Evolutionary conservation across 1,140 invertebrate genomes (phyloP).

Genomic region (Aphelenchoides besseyi): DNA sequence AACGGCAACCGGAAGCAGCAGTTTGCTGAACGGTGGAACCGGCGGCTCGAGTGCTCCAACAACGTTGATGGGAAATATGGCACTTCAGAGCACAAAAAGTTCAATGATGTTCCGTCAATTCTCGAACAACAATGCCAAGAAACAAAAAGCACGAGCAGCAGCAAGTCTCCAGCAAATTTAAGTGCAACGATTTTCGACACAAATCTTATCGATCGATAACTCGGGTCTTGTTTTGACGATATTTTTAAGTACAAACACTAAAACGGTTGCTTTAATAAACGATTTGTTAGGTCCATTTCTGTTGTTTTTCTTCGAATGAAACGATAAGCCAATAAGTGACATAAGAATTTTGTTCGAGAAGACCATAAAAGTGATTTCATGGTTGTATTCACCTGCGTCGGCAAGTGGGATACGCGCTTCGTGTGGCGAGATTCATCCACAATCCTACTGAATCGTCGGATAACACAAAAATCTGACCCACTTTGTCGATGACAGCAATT

Average conservation of each 20-base stretch:
- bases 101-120: constrained; percentile 22
- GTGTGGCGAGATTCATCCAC: too few species aligned
- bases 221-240: neutral
- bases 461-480: too few species aligned
- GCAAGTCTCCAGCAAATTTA: constrained; percentile 16
- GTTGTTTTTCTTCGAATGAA: too few species aligned
- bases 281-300: too few species aligned
- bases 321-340: too few species aligned
- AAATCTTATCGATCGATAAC: neutral
- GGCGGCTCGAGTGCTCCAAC: neutral
- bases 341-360: too few species aligned
- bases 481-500: too few species aligned
- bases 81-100: neutral
- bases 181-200: neutral
- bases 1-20: neutral
- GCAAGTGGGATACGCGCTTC: too few species aligned
- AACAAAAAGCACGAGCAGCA: neutral
- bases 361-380: too few species aligned
- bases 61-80: constrained; percentile 13
- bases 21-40: neutral
- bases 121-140: constrained; percentile 4
- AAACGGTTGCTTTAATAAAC: too few species aligned
- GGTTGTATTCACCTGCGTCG: too few species aligned
- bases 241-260: neutral
- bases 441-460: too few species aligned